Conservation (phyloP, 2,888 invertebrate genomes). For the Pseudanteris insignis region DNA sequence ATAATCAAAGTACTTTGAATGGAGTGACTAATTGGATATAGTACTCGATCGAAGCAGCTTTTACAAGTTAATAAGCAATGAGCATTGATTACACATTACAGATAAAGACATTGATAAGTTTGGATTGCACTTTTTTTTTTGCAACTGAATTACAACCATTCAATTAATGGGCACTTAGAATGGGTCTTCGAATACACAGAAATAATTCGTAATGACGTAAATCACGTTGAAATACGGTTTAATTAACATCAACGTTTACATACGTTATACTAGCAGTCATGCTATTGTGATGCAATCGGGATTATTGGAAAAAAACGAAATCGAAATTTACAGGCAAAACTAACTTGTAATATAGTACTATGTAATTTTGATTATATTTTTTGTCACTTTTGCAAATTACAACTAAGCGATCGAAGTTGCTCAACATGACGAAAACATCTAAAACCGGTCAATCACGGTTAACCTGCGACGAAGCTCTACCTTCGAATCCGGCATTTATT, state of each 20-base stretch:
- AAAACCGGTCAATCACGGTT: slow-evolving; percentile 38
- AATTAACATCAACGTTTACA: slow-evolving; percentile 18
- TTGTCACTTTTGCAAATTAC: slow-evolving; percentile 25
- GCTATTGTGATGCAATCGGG: too few species aligned
- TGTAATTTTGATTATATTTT: too few species aligned
- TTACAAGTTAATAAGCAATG: slow-evolving; percentile 43
- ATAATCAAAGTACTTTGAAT: slow-evolving; percentile 24
- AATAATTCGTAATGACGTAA: slow-evolving; percentile 20
- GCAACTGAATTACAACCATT: slow-evolving; percentile 24
- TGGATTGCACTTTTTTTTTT: slow-evolving; percentile 28
- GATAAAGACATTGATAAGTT: slow-evolving; percentile 30
- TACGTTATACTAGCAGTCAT: too few species aligned
- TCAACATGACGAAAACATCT: slow-evolving; percentile 32
- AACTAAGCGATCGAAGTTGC: slow-evolving; percentile 28
- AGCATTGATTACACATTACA: slow-evolving; percentile 21
- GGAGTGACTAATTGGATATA: slow-evolving; percentile 30
- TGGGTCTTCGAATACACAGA: slow-evolving; percentile 14
- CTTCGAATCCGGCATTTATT: too few species aligned
- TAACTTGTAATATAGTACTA: too few species aligned
- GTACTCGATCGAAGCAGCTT: slow-evolving; percentile 27
- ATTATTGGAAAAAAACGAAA: too few species aligned
- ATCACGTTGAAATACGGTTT: slow-evolving; percentile 2
- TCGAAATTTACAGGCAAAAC: too few species aligned
- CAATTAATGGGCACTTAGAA: slow-evolving; percentile 18
- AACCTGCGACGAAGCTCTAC: slow-evolving; percentile 18